Conservation (phyloP, 2,113 vertebrate genomes). For the Paratilapia polleni region DNA sequence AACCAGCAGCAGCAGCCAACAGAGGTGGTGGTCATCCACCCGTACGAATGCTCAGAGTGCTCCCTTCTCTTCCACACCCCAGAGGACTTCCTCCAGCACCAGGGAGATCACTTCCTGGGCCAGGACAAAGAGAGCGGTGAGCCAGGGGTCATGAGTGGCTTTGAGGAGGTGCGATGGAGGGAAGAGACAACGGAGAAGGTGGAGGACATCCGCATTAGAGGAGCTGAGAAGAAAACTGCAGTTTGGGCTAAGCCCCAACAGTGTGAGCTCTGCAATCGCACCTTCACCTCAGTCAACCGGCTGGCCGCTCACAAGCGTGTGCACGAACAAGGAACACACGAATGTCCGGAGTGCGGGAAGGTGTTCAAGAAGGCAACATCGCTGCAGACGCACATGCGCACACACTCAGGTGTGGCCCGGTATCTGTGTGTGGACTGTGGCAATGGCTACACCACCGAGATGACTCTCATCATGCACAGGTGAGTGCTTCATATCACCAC, state of each 20-base stretch:
- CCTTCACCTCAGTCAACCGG: conserved; percentile 87
- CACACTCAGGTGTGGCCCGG: conserved; percentile 87
- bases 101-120: conserved; percentile 88
- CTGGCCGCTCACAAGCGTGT: conserved; percentile 86
- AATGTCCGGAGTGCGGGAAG: conserved; percentile 87
- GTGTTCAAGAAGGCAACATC: conserved; percentile 90
- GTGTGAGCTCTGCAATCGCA: conserved; percentile 82
- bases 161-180: conserved; percentile 82
- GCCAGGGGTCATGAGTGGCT: conserved; percentile 74
- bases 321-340: conserved; percentile 87
- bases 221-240: conserved; percentile 45
- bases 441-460: conserved; percentile 88
- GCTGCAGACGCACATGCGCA: conserved; percentile 87
- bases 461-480: conserved; percentile 90
- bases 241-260: conserved; percentile 59
- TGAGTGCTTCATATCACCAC: conserved; percentile 18
- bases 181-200: conserved; percentile 53
- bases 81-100: conserved; percentile 90
- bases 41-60: conserved; percentile 91
- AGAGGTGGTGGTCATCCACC: conserved; percentile 83
- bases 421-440: conserved; percentile 92
- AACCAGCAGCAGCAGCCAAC: conserved; percentile 47
- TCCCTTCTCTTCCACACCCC: conserved; percentile 87
- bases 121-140: conserved; percentile 86
- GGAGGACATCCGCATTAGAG: conserved; percentile 46